Conservation (phyloP, 1,140 invertebrate species). For the Venturia canescens region DNA sequence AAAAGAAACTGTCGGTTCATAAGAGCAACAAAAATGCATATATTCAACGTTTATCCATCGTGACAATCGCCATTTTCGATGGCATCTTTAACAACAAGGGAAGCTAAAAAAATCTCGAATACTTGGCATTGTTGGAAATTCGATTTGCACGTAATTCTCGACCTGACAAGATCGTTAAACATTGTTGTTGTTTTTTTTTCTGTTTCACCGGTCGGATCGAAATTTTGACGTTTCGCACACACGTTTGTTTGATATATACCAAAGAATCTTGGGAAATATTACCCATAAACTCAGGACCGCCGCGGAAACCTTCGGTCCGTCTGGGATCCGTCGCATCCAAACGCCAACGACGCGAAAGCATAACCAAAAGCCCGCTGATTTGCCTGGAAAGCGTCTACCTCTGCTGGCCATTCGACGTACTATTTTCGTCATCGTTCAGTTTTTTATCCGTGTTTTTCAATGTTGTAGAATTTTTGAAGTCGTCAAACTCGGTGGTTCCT, state of each 20-base stretch:
- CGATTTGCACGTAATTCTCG: slow-evolving; percentile 7
- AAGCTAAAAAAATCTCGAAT: slow-evolving; percentile 11
- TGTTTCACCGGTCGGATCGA: slow-evolving; percentile 38
- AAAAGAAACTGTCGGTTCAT: not conserved
- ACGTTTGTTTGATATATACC: slow-evolving; percentile 37
- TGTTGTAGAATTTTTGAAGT: no score
- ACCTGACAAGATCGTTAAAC: not conserved
- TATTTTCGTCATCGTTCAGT: no score
- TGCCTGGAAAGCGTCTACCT: not conserved
- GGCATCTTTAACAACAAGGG: slow-evolving; percentile 49
- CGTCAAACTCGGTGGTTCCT: no score
- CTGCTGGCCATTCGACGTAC: no score
- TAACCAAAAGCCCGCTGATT: not conserved
- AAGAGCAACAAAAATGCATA: not conserved
- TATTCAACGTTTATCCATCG: not conserved
- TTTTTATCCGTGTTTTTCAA: no score
- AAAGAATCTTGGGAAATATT: slow-evolving; percentile 72
- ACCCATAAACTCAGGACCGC: slow-evolving; percentile 65
- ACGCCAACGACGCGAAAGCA: no score
- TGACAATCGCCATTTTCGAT: slow-evolving; percentile 57
- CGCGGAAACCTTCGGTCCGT: slow-evolving; percentile 55
- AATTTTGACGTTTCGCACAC: slow-evolving; percentile 52
- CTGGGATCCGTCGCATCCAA: not conserved
- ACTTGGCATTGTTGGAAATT: slow-evolving; percentile 11
- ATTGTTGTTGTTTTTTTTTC: slow-evolving; percentile 27